Evolutionary conservation across 2,113 vertebrate genomes (phyloP).

Genomic region (Vombatus ursinus): DNA sequence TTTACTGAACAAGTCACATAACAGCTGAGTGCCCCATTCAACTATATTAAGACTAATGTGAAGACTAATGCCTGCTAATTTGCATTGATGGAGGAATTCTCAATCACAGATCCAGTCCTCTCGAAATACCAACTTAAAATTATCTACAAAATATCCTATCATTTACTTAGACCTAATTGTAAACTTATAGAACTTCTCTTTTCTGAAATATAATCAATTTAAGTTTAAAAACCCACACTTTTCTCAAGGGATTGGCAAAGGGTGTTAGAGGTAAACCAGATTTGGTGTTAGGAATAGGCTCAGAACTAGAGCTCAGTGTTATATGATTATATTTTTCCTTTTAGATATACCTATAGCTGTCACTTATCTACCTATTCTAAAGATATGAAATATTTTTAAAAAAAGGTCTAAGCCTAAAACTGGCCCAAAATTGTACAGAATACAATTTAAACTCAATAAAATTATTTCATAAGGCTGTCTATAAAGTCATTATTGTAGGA

Average conservation of each 20-base stretch:
- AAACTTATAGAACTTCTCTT: neutral
- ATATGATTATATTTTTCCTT: neutral
- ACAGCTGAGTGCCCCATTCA: too few species aligned
- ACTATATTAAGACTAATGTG: too few species aligned
- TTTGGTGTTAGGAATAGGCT: neutral
- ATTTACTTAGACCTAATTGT: neutral
- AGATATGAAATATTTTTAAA: neutral
- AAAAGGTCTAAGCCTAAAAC: neutral
- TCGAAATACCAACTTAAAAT: too few species aligned
- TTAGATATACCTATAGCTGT: neutral
- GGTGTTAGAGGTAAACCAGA: neutral
- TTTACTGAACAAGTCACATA: too few species aligned
- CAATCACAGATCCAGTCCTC: too few species aligned
- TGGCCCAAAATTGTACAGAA: neutral
- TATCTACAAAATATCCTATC: too few species aligned
- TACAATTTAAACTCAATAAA: neutral
- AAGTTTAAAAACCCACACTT: neutral
- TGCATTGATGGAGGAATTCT: too few species aligned
- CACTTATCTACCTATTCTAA: neutral
- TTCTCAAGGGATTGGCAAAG: neutral
- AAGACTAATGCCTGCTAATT: too few species aligned
- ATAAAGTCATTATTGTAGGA: neutral
- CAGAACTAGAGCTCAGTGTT: neutral
- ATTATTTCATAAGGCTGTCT: neutral
- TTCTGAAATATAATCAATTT: neutral